These are phyloP conservation scores for Neolamprologus modestus DNA, from an alignment of 2,113 vertebrate genomes.

Conservation along the genomic window DNA sequence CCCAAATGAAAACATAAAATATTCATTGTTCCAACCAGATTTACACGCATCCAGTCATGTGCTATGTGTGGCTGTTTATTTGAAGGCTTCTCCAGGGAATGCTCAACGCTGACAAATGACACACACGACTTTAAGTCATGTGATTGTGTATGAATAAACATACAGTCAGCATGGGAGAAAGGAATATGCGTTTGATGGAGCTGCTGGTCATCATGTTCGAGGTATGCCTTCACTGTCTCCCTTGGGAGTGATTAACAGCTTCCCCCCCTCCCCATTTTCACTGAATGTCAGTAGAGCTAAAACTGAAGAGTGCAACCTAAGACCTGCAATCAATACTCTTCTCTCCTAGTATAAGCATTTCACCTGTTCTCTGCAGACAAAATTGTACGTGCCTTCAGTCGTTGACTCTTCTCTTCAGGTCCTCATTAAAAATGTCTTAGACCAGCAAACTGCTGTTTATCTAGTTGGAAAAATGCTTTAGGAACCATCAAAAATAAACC, in stretches of 20 bases:
- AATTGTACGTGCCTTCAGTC: background rate
- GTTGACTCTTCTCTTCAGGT: background rate
- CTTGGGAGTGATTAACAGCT: slow-evolving; percentile 44
- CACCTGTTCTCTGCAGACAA: background rate
- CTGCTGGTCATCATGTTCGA: slow-evolving; percentile 24
- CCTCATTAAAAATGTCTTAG: background rate
- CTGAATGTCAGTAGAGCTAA: slow-evolving; percentile 52
- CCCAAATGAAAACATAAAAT: slow-evolving; percentile 44
- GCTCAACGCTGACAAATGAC: background rate
- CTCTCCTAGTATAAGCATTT: background rate
- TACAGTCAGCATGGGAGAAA: background rate
- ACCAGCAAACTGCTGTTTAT: background rate
- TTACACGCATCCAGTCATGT: background rate
- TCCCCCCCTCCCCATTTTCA: slow-evolving; percentile 10
- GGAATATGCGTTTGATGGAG: background rate
- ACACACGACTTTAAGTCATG: background rate
- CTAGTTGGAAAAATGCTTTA: background rate
- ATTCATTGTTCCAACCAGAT: slow-evolving; percentile 1
- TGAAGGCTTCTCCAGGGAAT: background rate
- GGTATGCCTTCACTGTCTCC: slow-evolving; percentile 15
- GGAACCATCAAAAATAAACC: background rate
- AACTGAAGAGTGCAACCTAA: slow-evolving; percentile 31
- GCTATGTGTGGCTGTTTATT: background rate
- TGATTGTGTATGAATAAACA: background rate
- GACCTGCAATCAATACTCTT: slow-evolving; percentile 42